These are phyloP conservation scores for Poicephalus meyeri DNA, from an alignment of 2,113 vertebrate species.

Conservation along the genomic window DNA sequence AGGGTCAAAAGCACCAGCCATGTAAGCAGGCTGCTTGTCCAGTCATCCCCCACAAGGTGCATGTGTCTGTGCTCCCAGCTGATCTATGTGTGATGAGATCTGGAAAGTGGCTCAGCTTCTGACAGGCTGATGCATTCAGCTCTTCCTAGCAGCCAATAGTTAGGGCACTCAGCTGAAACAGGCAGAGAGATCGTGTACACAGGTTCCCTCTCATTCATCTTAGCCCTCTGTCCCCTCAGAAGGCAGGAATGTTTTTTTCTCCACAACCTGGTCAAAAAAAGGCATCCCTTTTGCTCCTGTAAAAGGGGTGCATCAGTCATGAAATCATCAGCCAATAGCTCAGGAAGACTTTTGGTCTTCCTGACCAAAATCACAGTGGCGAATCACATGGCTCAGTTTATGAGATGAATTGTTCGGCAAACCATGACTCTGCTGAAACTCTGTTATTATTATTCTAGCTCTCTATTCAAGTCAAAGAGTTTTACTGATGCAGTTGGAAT, in stretches of 20 bases:
- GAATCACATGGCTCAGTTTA: neutral
- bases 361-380: neutral
- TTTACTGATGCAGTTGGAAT: neutral
- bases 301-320: neutral
- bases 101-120: neutral
- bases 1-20: neutral
- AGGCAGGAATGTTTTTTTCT: neutral
- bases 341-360: neutral
- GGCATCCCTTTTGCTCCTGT: neutral
- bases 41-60: neutral
- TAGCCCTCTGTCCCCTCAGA: neutral
- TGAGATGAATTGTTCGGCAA: neutral
- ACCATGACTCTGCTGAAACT: neutral
- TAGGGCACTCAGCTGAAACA: neutral
- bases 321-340: neutral
- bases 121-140: neutral
- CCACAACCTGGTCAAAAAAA: neutral
- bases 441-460: neutral
- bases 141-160: rapidly evolving
- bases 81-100: neutral
- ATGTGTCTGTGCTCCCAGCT: neutral
- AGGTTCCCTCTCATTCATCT: neutral
- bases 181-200: neutral
- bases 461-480: neutral
- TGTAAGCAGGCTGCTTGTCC: neutral